Evolutionary conservation across 2,797 vertebrate genomes (phyloP), one percentile per base, ranked within the genome.

Genomic region (Sebastes matsubarae): DNA sequence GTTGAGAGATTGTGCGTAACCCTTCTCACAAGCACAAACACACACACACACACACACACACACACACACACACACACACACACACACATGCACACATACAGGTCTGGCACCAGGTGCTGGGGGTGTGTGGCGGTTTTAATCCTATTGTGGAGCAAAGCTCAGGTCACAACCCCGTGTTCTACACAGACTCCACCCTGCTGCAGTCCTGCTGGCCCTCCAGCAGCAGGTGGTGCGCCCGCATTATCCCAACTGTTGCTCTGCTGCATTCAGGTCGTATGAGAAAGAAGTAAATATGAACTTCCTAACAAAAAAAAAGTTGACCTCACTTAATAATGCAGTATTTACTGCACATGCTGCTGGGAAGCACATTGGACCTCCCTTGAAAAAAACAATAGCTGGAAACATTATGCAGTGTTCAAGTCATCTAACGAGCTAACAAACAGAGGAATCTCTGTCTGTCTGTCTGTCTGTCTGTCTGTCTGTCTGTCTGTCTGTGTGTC

Each of bases 61-160:
- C 61, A 71, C 18, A 65, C 10, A 57, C 50, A 32, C 25, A 78
- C 54, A 66, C 54, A 70, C 52, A 68, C 32, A 68, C 58, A 46
- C 29, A 70, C 29, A 54, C 34, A 8, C 6, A 70, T 7, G n/a
- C 59, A 50, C 30, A 70, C 30, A 27, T 4, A 8, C 6, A 70
- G 13, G n/a, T 63, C 52, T 50, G 75, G 81, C 76, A 85, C 86
- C 96, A 96, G 96, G 94, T 95, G 95, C 81, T 85, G 89, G 82
- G 82, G 65, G 86, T 89, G 86, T 90, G 82, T 79, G 60, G 61
- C 65, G 76, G 77, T 80, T 83, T 81, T 93, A 88, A 92, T 88
- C 94, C 95, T 94, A 93, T 96, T 96, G 95, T 94, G 81, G 83
- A 91, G 93, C 38, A 64, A 89, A 86, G 85, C 81, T 84, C 93